A percentile compares a stretch with the other conserved stretches of the same genome.
Conservation (phyloP, 2,888 invertebrate species). For the Lapara coniferarum region DNA sequence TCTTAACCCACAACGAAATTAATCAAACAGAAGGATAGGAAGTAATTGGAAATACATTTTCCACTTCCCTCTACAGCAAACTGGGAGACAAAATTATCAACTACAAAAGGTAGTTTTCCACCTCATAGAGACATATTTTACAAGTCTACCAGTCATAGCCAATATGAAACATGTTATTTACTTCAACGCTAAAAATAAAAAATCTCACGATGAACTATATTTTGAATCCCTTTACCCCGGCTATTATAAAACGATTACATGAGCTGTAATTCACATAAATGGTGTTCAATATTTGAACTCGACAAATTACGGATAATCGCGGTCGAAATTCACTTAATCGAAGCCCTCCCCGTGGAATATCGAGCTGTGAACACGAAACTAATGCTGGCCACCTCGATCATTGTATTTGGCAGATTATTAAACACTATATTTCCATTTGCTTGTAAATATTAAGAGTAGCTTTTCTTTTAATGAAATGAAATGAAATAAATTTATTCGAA, state of each 20-base stretch:
- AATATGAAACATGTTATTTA: too few relatives aligned
- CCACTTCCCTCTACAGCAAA: too few relatives aligned
- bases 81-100: too few relatives aligned
- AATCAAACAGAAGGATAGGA: too few relatives aligned
- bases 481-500: too few relatives aligned
- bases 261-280: constrained; percentile 40
- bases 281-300: constrained; percentile 54
- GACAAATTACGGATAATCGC: constrained; percentile 47
- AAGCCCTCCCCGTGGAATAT: constrained; percentile 33
- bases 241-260: constrained; percentile 52
- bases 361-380: constrained; percentile 21
- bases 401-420: neutral
- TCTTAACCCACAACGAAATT: too few relatives aligned
- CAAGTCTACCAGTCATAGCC: too few relatives aligned
- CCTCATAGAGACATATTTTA: too few relatives aligned
- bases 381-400: neutral
- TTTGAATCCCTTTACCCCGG: neutral
- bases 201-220: neutral
- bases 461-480: too few relatives aligned
- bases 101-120: too few relatives aligned
- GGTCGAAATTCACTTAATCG: constrained; percentile 52
- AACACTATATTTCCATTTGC: neutral
- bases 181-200: neutral
- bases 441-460: neutral
- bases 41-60: too few relatives aligned